Percentiles rank a stretch among this genome's conserved stretches.
These are phyloP conservation scores for Pelusios castaneus DNA, from an alignment of 2,113 vertebrate genomes.

Conservation along the genomic window DNA sequence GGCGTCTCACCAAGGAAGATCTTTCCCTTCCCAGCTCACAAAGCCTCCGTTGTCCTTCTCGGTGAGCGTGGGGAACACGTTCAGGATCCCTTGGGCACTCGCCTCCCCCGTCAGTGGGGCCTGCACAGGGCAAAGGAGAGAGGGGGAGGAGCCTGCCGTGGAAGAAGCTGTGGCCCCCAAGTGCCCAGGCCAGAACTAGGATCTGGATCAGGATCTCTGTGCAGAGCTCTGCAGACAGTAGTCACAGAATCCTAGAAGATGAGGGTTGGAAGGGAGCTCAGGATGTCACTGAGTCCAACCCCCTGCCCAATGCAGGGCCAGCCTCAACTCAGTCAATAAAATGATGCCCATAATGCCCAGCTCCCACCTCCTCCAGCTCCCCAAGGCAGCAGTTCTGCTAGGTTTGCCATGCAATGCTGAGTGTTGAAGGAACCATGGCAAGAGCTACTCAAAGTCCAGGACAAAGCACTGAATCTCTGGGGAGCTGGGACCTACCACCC, in stretches of 20 bases:
- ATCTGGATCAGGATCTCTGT: too few species aligned
- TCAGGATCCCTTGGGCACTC: slow-evolving; percentile 58
- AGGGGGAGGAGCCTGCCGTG: neutral
- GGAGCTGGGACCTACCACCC: neutral
- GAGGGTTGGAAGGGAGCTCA: too few species aligned
- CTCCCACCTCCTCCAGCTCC: neutral
- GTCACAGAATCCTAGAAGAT: too few species aligned
- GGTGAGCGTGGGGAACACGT: slow-evolving; percentile 43
- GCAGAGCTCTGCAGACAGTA: too few species aligned
- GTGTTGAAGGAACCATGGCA: neutral
- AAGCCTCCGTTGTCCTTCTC: slow-evolving; percentile 60
- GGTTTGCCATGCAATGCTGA: neutral
- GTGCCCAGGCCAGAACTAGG: neutral
- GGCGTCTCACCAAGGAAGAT: slow-evolving; percentile 46
- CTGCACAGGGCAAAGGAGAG: neutral
- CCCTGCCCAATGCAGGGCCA: too few species aligned
- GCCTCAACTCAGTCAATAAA: too few species aligned
- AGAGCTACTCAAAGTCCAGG: neutral
- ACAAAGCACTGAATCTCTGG: neutral
- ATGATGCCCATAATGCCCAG: neutral
- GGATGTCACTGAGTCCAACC: too few species aligned
- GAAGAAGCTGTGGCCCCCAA: neutral
- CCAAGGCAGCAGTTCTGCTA: slow-evolving; percentile 29
- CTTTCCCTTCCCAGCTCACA: slow-evolving; percentile 66
- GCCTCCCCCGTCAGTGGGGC: slow-evolving; percentile 16